Conservation (phyloP, 2,113 vertebrate species). For the Thryonomys swinderianus region DNA sequence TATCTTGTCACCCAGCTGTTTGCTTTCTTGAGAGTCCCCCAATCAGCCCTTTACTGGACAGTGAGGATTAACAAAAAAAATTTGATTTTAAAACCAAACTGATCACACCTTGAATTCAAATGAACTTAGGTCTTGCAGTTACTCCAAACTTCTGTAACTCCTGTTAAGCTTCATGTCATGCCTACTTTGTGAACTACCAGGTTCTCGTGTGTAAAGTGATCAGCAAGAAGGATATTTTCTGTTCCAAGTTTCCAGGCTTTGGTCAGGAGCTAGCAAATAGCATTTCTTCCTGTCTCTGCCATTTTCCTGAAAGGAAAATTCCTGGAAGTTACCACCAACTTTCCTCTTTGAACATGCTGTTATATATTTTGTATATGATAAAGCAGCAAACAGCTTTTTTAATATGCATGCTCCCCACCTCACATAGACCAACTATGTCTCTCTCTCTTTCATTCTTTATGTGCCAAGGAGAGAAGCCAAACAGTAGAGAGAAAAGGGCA, state of each 20-base stretch:
- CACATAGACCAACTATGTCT: slow-evolving; percentile 48
- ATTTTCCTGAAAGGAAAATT: slow-evolving; percentile 54
- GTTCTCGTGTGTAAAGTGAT: neutral
- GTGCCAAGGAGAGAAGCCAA: slow-evolving; percentile 58
- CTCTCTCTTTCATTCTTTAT: slow-evolving; percentile 49
- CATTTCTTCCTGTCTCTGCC: neutral
- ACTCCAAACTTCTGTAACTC: neutral
- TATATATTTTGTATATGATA: slow-evolving; percentile 63
- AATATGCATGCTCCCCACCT: slow-evolving; percentile 59
- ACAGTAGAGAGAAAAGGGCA: slow-evolving; percentile 31
- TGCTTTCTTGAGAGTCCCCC: neutral
- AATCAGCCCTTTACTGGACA: neutral
- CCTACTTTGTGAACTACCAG: neutral
- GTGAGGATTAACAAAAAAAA: neutral
- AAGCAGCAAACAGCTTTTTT: slow-evolving; percentile 59
- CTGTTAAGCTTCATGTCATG: neutral
- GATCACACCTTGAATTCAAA: neutral
- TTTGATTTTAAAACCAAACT: slow-evolving; percentile 12
- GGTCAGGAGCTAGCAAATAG: neutral
- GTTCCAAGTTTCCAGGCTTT: neutral
- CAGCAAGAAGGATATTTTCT: neutral
- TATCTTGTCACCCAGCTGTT: neutral
- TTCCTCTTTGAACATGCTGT: slow-evolving; percentile 47
- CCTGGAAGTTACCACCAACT: slow-evolving; percentile 27
- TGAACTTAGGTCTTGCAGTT: neutral